Evolutionary conservation across 2,113 vertebrate species (phyloP).

Genomic region (Neolamprologus sp.): DNA sequence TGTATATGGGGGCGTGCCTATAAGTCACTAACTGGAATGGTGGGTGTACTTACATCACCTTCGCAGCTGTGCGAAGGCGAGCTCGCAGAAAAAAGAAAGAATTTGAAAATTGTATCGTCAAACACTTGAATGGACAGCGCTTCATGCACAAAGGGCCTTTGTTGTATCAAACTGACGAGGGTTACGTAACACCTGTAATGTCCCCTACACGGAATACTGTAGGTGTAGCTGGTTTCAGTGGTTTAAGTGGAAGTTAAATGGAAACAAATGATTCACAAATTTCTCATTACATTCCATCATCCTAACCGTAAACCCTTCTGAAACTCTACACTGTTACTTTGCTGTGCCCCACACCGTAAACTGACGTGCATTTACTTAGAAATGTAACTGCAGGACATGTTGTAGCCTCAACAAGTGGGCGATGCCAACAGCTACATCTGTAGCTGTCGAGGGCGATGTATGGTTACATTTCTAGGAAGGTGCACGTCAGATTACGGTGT

Average conservation of each 20-base stretch:
- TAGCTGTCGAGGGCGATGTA: not conserved
- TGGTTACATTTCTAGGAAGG: not conserved
- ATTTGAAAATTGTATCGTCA: not conserved
- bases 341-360: not conserved
- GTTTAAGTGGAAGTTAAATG: not conserved
- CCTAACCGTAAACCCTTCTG: not conserved
- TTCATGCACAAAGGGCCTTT: slow-evolving; percentile 15
- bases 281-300: not conserved
- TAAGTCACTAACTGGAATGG: not conserved
- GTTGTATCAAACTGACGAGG: not conserved
- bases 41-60: not conserved
- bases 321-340: not conserved
- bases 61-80: not conserved
- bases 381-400: not conserved
- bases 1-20: not conserved
- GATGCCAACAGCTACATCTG: not conserved
- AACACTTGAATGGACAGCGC: not conserved
- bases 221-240: not conserved
- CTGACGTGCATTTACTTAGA: not conserved
- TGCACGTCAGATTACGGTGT: not conserved
- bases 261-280: not conserved
- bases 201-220: not conserved
- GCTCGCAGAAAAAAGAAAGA: not conserved
- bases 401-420: fast-evolving
- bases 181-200: not conserved